Evolutionary conservation across 2,113 vertebrate genomes (phyloP).

Genomic region (Gallinago jamesoni): DNA sequence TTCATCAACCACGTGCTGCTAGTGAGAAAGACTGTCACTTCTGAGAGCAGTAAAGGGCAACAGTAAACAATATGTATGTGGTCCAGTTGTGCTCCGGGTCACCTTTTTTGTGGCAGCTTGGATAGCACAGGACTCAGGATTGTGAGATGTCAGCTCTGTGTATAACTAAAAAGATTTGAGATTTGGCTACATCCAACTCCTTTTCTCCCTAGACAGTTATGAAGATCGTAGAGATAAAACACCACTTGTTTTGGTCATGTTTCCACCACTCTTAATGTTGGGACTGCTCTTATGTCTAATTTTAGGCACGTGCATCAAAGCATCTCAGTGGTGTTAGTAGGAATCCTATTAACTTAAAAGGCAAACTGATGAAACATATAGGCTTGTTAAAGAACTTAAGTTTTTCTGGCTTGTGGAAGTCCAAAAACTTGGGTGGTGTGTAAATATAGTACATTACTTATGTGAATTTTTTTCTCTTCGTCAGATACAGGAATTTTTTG

Average conservation of each 20-base stretch:
- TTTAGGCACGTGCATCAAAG: background rate
- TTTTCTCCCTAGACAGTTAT: background rate
- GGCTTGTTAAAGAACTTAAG: background rate
- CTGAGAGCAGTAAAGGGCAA: background rate
- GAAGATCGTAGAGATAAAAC: background rate
- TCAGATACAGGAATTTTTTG: background rate
- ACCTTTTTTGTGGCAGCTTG: background rate
- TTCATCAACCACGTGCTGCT: background rate
- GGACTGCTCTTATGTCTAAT: background rate
- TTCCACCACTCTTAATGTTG: background rate
- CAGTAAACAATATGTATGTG: background rate
- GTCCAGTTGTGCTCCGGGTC: background rate
- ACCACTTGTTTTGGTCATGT: background rate
- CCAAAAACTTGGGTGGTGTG: background rate
- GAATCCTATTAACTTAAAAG: background rate
- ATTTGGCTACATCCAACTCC: rapidly evolving
- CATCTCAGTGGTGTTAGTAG: background rate
- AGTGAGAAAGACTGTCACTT: background rate
- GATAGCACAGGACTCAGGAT: background rate
- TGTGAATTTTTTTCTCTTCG: background rate
- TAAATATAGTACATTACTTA: background rate
- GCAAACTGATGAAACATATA: background rate
- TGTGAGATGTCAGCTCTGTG: background rate
- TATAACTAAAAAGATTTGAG: background rate
- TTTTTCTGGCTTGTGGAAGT: background rate